Evolutionary conservation across 1,140 invertebrate genomes (phyloP).

Genomic region (Muscidifurax raptorellus): DNA sequence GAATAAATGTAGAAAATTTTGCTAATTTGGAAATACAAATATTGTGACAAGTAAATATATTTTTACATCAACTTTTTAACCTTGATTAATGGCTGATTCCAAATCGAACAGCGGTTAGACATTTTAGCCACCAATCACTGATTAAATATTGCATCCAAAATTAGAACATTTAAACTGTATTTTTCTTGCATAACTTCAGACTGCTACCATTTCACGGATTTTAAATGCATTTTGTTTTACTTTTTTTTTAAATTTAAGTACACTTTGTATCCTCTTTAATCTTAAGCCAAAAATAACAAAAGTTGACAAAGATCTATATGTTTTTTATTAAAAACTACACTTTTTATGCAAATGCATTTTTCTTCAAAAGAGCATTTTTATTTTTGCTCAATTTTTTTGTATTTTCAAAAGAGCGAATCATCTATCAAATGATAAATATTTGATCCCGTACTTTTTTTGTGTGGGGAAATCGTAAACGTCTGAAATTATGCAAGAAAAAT

Average conservation of each 20-base stretch:
- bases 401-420: neutral
- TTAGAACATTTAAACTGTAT: neutral
- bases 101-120: neutral
- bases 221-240: neutral
- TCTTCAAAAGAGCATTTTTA: conserved; percentile 22
- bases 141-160: neutral
- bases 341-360: conserved; percentile 16
- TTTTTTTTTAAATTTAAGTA: neutral
- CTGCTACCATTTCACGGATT: neutral
- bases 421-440: neutral
- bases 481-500: neutral
- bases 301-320: no score
- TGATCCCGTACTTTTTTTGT: neutral
- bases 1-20: no score
- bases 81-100: neutral
- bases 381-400: conserved; percentile 1
- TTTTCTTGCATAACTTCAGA: neutral
- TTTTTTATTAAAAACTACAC: neutral
- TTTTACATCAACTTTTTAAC: no score
- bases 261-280: neutral
- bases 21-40: no score
- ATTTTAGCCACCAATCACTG: neutral
- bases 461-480: no score
- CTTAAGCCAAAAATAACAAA: neutral
- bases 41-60: no score